Base-by-base conservation (phyloP, 2,888 invertebrate species). In the Acronicta alni region DNA sequence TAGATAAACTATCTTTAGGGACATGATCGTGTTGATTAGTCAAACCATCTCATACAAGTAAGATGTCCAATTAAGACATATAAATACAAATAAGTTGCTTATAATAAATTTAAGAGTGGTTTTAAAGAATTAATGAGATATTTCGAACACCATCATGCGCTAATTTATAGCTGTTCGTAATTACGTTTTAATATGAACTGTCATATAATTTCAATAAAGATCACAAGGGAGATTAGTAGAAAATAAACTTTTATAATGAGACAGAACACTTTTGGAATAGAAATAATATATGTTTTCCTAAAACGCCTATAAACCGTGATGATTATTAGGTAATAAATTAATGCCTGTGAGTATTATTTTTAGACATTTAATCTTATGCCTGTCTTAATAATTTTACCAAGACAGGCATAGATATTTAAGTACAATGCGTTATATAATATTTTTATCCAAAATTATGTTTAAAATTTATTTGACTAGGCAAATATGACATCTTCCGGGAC, bases 11-110 rank as follows among this genome's bases (percentile, higher is more conserved):
- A 86, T 91, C 89, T 87, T 75, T 68, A 75, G 77, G 67, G 84
- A 92, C 92, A 92, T 77, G 92, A 92, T 93, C 83, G 81, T 72
- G 79, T 85, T 90, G 91, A 92, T 92, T 90, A 91, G 85, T 63
- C 67, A 72, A 74, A 74, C 73, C 72, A 75, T 79, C 77, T 81
- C 79, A 64, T 78, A 82, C 79, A 77, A 79, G 73, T 74, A 72
- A 68, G 67, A 69, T 68, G 67, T 78, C 81, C 85, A 86, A 87
- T 86, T 86, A 86, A 86, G 85, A 83, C 72, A 61, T 82, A 81
- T 82, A 83, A 83, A 85, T 83, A 82, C 83, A 81, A 83, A 81
- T 79, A 82, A 83, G 82, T 81, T 80, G 72, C 68, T 78, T 66
- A 73, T 79, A 76, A 72, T 80, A 80, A 77, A 72, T 77, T 79